Percentiles rank a stretch among this genome's conserved stretches.
Evolutionary conservation across 2,888 invertebrate species (phyloP).

Genomic region (Cenopis cana): DNA sequence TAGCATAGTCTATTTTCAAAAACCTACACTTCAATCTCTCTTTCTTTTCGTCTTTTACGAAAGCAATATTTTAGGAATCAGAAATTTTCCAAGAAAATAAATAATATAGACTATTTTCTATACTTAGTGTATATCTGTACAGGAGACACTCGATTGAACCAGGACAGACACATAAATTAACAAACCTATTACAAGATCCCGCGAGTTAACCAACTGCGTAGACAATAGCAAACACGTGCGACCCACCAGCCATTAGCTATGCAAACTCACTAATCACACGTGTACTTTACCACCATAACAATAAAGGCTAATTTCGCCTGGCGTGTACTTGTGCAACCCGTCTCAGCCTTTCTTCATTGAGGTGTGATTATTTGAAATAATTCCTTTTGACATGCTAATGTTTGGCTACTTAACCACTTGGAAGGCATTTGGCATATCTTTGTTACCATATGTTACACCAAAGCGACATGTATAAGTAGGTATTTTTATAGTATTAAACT

Average conservation of each 20-base stretch:
- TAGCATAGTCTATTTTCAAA: no score
- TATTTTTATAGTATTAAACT: no score
- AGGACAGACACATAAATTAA: conserved; percentile 13
- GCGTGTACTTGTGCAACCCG: conserved; percentile 23
- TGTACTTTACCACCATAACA: conserved; percentile 7
- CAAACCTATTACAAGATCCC: conserved; percentile 11
- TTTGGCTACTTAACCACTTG: conserved; percentile 10
- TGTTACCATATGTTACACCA: neutral
- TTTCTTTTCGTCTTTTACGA: no score
- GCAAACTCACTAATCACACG: conserved; percentile 12
- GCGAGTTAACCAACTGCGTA: conserved; percentile 1
- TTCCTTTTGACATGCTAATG: conserved; percentile 34
- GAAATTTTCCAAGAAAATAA: no score
- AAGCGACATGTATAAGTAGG: no score
- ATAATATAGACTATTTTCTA: no score
- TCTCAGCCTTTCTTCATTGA: conserved; percentile 3
- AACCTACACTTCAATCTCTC: no score
- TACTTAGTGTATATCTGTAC: no score
- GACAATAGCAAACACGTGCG: conserved; percentile 25
- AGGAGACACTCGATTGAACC: neutral
- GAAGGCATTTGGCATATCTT: neutral
- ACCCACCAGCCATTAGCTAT: conserved; percentile 22
- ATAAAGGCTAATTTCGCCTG: conserved; percentile 18
- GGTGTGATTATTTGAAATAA: conserved; percentile 28
- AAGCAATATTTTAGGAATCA: neutral